phyloP scores from a whole-genome alignment of 2,113 vertebrate species.

The Piliocolobus tephrosceles region DNA sequence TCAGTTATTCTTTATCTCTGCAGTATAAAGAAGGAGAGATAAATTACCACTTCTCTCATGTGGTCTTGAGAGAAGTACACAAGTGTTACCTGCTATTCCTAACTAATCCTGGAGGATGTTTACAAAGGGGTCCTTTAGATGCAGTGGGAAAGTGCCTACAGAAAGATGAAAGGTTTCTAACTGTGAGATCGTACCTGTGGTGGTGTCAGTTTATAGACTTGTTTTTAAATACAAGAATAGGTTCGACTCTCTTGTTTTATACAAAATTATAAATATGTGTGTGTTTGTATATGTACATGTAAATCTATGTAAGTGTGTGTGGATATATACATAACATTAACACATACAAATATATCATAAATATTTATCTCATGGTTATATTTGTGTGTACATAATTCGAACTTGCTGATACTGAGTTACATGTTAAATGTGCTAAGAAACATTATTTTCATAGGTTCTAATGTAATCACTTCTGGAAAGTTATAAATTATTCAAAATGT shows the following conservation, averaged over 20 bases:
- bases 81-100: background rate
- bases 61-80: background rate
- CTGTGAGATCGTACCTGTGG: background rate
- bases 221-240: background rate
- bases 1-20: conserved; percentile 33
- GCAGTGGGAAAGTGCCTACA: background rate
- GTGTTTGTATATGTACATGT: background rate
- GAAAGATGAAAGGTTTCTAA: background rate
- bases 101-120: conserved; percentile 6
- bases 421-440: background rate
- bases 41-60: background rate
- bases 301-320: background rate
- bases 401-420: background rate
- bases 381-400: background rate
- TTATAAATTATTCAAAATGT: background rate
- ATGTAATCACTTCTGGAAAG: background rate
- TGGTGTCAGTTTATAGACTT: background rate
- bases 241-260: background rate
- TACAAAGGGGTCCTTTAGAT: background rate
- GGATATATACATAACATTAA: background rate
- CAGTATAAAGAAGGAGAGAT: background rate
- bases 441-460: background rate
- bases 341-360: background rate
- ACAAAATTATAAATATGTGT: background rate
- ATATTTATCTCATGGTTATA: background rate